Conservation (phyloP, 1,140 invertebrate species). For the Stegodyphus dumicola region DNA sequence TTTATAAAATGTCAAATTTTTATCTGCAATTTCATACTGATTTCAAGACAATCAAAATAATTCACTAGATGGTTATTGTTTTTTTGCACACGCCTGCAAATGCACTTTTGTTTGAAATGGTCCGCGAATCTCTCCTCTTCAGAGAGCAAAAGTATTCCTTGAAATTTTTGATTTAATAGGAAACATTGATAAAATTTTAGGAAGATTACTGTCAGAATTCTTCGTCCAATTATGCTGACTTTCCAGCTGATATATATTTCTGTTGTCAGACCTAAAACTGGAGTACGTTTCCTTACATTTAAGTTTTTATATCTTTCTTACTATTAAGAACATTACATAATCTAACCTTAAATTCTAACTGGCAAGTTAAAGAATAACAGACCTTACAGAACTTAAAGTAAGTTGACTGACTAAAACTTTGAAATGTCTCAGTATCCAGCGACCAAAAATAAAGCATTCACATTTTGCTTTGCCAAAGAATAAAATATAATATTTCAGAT, state of each 20-base stretch:
- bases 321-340: neutral
- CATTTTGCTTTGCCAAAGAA: neutral
- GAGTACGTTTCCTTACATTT: no score
- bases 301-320: no score
- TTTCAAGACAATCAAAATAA: no score
- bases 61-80: no score
- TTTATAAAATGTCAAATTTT: no score
- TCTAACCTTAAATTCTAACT: neutral
- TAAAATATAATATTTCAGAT: neutral
- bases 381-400: constrained; percentile 45
- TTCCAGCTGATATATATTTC: neutral
- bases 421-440: constrained; percentile 16
- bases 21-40: no score
- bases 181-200: neutral
- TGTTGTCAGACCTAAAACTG: neutral
- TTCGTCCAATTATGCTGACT: neutral
- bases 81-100: no score
- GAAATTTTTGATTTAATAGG: neutral
- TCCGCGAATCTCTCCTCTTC: neutral
- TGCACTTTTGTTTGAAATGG: neutral
- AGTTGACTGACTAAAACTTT: constrained; percentile 35
- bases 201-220: neutral
- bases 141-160: neutral
- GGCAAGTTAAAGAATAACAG: constrained; percentile 54
- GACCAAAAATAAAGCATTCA: neutral